A percentile compares a stretch with the other conserved stretches of the same genome.
Evolutionary conservation across 2,797 vertebrate genomes (phyloP).

Genomic region (Gallinago nigripennis): DNA sequence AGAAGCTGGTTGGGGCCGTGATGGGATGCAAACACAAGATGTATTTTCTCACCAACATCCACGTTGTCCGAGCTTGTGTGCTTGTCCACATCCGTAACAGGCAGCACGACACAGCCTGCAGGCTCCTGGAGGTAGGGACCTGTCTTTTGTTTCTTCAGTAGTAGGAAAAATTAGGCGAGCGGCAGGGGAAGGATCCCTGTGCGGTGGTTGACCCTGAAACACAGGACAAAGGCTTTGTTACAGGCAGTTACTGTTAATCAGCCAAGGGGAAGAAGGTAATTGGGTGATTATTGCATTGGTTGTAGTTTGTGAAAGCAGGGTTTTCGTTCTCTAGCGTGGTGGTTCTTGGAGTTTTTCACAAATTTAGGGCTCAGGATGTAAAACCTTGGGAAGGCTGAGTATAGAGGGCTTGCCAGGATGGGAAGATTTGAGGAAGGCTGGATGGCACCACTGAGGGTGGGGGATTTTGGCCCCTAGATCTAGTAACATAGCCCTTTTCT

Average conservation of each 20-base stretch:
- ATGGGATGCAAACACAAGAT: conserved; percentile 39
- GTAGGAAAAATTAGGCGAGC: accelerated
- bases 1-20: conserved; percentile 42
- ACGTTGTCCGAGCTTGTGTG: conserved; percentile 43
- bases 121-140: conserved; percentile 68
- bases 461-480: neutral
- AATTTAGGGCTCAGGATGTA: neutral
- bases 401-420: neutral
- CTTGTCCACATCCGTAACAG: neutral
- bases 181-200: neutral
- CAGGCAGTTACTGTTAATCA: neutral
- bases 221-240: neutral
- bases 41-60: conserved; percentile 58
- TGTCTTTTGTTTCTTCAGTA: neutral
- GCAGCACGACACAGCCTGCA: conserved; percentile 56
- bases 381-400: neutral
- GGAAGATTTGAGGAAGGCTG: neutral
- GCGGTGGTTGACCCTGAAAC: neutral
- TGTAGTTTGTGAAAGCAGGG: neutral
- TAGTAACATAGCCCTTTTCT: neutral
- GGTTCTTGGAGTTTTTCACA: neutral
- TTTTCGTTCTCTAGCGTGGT: neutral
- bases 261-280: neutral
- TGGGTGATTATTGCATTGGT: neutral
- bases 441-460: neutral